phyloP scores from a whole-genome alignment of 1,140 invertebrate genomes.

The Artemia franciscana region DNA sequence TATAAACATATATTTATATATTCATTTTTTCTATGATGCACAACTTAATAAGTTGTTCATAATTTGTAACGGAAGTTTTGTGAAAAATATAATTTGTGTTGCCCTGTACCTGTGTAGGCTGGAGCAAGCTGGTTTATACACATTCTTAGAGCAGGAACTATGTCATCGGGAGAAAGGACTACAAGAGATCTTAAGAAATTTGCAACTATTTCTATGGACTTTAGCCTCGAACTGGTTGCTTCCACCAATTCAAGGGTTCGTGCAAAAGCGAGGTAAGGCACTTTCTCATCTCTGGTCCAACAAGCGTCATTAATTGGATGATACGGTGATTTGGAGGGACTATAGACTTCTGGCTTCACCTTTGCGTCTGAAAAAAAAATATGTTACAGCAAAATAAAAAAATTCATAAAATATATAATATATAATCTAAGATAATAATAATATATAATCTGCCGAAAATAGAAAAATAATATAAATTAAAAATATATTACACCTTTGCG shows the following conservation, averaged over 20 bases:
- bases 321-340: constrained; percentile 52
- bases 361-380: constrained; percentile 7
- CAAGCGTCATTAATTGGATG: constrained; percentile 72
- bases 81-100: constrained; percentile 11
- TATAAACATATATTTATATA: constrained; percentile 1
- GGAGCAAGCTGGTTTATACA: constrained; percentile 88
- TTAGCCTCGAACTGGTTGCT: constrained; percentile 58
- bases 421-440: too few species aligned
- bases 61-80: neutral
- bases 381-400: constrained; percentile 7
- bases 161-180: constrained; percentile 57
- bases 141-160: constrained; percentile 72
- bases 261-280: constrained; percentile 77
- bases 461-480: too few species aligned
- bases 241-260: constrained; percentile 80
- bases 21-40: too few species aligned
- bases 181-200: constrained; percentile 90
- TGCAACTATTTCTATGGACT: constrained; percentile 77
- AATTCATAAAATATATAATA: too few species aligned
- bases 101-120: constrained; percentile 51
- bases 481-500: too few species aligned
- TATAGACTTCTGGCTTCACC: constrained; percentile 30
- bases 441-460: too few species aligned
- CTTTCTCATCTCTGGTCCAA: constrained; percentile 51
- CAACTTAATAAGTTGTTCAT: too few species aligned